Conservation (phyloP, 2,797 vertebrate genomes). For the Karalla daura region DNA sequence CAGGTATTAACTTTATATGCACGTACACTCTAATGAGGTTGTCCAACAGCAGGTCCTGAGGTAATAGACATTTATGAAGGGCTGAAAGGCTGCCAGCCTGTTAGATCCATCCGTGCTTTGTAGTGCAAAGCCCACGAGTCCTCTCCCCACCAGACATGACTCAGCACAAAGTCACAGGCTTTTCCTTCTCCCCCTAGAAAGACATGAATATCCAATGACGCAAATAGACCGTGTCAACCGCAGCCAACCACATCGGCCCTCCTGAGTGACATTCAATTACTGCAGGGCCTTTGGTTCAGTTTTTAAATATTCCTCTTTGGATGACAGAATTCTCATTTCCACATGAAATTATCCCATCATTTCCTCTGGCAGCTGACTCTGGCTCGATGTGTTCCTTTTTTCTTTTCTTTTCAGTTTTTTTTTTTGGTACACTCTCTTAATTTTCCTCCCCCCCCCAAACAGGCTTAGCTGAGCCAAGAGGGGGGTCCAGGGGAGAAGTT, state of each 20-base stretch:
- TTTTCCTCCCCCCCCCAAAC: conserved; percentile 43
- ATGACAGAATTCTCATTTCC: conserved; percentile 51
- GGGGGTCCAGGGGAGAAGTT: conserved; percentile 49
- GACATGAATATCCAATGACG: conserved; percentile 19
- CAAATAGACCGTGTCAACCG: conserved; percentile 12
- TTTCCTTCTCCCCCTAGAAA: conserved; percentile 12
- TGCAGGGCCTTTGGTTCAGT: conserved; percentile 38
- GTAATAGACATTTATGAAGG: too few relatives aligned
- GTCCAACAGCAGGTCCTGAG: too few relatives aligned
- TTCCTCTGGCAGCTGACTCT: conserved; percentile 52
- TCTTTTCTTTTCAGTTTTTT: neutral
- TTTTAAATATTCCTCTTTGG: conserved; percentile 36
- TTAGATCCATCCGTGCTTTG: too few relatives aligned
- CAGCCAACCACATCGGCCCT: conserved; percentile 12
- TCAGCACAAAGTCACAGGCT: conserved; percentile 28
- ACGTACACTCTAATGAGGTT: too few relatives aligned
- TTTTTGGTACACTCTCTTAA: conserved; percentile 36
- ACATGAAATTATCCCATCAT: conserved; percentile 57
- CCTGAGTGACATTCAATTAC: conserved; percentile 64
- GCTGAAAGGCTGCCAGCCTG: too few relatives aligned
- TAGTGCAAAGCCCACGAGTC: conserved; percentile 11
- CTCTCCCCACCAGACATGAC: conserved; percentile 22
- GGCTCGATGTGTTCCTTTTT: conserved; percentile 21
- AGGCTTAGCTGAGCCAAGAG: conserved; percentile 48
- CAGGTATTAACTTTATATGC: too few relatives aligned